phyloP scores from a whole-genome alignment of 2,113 vertebrate species.

The Lasiurus cinereus region DNA sequence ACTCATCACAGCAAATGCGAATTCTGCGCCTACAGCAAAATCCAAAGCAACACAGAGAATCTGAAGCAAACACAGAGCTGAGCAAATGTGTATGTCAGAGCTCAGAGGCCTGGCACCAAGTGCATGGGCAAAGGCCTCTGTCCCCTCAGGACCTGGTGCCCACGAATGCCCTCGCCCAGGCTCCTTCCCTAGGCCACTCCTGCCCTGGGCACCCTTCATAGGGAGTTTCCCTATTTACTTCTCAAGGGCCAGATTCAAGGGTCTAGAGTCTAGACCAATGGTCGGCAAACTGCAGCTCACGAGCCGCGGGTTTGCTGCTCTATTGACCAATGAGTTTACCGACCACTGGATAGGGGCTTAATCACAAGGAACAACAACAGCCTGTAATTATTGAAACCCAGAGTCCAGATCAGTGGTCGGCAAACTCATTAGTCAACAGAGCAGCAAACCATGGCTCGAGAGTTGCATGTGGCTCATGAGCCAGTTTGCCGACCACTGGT shows the following conservation, averaged over 20 bases:
- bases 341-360: no score
- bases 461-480: no score
- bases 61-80: no score
- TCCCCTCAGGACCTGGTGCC: background rate
- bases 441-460: no score
- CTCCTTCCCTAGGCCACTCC: background rate
- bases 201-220: background rate
- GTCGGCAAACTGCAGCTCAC: no score
- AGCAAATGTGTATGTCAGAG: background rate
- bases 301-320: no score
- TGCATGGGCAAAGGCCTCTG: fast-evolving
- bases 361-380: no score
- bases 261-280: background rate
- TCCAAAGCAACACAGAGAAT: background rate
- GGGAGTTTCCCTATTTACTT: background rate
- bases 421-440: no score
- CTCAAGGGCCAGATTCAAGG: background rate
- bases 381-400: no score
- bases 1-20: constrained; percentile 94
- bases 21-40: constrained; percentile 91
- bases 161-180: background rate
- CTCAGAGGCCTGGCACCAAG: fast-evolving
- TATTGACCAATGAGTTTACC: no score
- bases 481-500: background rate
- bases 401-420: no score